These are phyloP conservation scores for Deilephila porcellus DNA, from an alignment of 2,888 invertebrate species.

Conservation along the genomic window DNA sequence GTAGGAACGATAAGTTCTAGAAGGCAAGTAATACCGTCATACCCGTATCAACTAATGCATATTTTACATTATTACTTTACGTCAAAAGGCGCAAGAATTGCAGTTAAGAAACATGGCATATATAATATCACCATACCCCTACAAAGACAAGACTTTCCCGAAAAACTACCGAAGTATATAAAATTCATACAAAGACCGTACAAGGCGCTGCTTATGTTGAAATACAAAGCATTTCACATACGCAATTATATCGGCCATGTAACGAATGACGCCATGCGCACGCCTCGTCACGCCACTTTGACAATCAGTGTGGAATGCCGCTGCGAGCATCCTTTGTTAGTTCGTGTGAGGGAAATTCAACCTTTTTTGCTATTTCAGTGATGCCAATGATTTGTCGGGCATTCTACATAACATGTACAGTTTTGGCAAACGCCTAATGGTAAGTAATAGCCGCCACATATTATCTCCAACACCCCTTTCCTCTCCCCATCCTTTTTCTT, in stretches of 20 bases:
- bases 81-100: too few species aligned
- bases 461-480: too few species aligned
- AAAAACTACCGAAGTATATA: neutral
- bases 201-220: neutral
- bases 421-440: neutral
- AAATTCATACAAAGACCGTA: neutral
- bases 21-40: too few species aligned
- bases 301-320: constrained; percentile 35
- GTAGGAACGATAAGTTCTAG: too few species aligned
- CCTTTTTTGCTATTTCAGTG: constrained; percentile 5
- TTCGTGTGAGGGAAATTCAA: neutral
- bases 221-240: constrained; percentile 34
- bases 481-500: too few species aligned
- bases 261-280: constrained; percentile 3
- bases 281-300: constrained; percentile 32
- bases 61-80: too few species aligned
- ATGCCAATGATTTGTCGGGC: neutral
- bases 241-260: constrained; percentile 24
- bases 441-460: neutral
- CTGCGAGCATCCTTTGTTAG: constrained; percentile 8
- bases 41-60: too few species aligned
- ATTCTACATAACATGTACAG: neutral
- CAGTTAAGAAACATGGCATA: too few species aligned
- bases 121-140: too few species aligned
- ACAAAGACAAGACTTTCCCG: too few species aligned